phyloP scores from a whole-genome alignment of 2,113 vertebrate species.

The Salminus brasiliensis region DNA sequence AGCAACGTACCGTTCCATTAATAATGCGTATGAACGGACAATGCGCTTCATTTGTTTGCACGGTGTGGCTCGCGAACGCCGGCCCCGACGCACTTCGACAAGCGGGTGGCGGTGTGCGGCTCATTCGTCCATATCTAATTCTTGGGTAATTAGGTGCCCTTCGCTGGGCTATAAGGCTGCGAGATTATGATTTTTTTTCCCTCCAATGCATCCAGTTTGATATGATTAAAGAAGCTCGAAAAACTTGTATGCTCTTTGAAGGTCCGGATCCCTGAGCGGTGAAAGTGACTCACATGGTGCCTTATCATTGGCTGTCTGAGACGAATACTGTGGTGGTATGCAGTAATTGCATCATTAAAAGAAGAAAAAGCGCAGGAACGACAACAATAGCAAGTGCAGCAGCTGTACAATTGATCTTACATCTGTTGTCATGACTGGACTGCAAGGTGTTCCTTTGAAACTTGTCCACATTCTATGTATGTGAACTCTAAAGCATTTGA shows the following conservation, averaged over 20 bases:
- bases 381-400: background rate
- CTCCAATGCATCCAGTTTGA: conserved; percentile 25
- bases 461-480: too few relatives aligned
- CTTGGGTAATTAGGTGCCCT: conserved; percentile 6
- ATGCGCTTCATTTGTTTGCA: conserved; percentile 26
- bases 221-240: conserved; percentile 44
- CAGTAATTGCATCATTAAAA: conserved; percentile 32
- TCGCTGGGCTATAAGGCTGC: background rate
- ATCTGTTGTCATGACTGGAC: background rate
- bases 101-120: background rate
- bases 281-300: conserved; percentile 14
- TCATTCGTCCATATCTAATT: conserved; percentile 7
- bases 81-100: background rate
- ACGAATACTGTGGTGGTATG: background rate
- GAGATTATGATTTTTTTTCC: background rate
- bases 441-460: too few relatives aligned
- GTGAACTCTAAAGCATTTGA: too few relatives aligned
- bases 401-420: background rate
- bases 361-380: background rate
- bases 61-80: background rate
- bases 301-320: conserved; percentile 13
- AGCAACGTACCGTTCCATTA: conserved; percentile 2
- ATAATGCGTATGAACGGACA: conserved; percentile 3
- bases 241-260: conserved; percentile 47
- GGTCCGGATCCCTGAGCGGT: conserved; percentile 36